A percentile compares a stretch with the other conserved stretches of the same genome.
These are phyloP conservation scores for Lydus trimaculatus DNA, from an alignment of 2,888 invertebrate genomes.

Conservation along the genomic window DNA sequence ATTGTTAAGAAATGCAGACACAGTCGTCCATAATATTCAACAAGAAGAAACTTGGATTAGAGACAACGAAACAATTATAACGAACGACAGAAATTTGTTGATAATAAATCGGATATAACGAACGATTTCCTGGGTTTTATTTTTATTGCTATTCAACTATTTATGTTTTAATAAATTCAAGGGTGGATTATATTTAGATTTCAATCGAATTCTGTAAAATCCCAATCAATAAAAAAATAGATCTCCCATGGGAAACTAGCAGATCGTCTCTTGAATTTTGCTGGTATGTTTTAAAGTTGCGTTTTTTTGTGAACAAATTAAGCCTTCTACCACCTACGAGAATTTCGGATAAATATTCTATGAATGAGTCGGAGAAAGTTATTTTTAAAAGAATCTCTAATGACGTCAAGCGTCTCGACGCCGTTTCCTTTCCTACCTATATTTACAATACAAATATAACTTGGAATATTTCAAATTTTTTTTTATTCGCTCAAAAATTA, in stretches of 20 bases:
- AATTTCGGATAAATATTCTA: slow-evolving; percentile 10
- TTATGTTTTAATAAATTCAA: too few species aligned
- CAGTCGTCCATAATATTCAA: slow-evolving; percentile 31
- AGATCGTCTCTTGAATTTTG: too few species aligned
- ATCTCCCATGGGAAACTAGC: too few species aligned
- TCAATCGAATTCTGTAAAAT: too few species aligned
- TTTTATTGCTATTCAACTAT: too few species aligned
- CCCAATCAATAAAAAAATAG: too few species aligned
- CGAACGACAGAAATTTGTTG: background rate
- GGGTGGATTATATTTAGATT: too few species aligned
- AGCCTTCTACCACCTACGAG: background rate
- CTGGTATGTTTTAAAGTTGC: too few species aligned
- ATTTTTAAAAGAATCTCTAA: slow-evolving; percentile 22
- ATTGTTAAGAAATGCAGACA: slow-evolving; percentile 54
- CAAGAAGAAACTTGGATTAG: slow-evolving; percentile 7
- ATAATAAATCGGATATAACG: background rate
- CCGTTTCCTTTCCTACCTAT: slow-evolving; percentile 13
- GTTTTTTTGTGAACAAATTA: background rate
- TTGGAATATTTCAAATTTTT: background rate
- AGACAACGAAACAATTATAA: background rate
- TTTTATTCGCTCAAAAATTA: background rate
- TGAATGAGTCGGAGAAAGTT: slow-evolving; percentile 36
- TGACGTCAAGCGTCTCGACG: slow-evolving; percentile 34
- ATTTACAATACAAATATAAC: slow-evolving; percentile 27
- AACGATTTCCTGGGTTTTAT: background rate